Evolutionary conservation across 2,797 vertebrate species (phyloP), one percentile per base, ranked within the genome.

Genomic region (Jordanella pulchra): DNA sequence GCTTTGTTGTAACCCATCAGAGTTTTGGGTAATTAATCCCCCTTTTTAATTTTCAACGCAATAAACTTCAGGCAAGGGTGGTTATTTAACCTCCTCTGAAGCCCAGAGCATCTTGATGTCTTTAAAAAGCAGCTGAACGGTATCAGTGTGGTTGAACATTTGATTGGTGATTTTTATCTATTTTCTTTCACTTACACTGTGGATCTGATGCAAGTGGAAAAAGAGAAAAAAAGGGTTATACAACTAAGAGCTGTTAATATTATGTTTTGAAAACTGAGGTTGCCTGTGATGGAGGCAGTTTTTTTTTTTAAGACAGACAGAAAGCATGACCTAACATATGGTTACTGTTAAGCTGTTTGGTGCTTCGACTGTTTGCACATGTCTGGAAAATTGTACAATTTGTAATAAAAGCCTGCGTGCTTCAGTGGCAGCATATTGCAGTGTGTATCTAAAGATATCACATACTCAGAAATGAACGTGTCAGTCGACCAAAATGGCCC

Each of bases 331-430:
- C 35, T 44, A 25, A 44, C 60, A 63, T 63, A 44, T 63, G 60
- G 39, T 63, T 63, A 63, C 60, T 63, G 39, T 63, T 63, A 63
- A 63, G 60, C 23, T 63, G 60, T 63, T 63, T 63, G 60, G 60
- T 63, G 60, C 60, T 63, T 63, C 60, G 42, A 63, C 60, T 63
- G 60, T 44, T 63, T 63, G 60, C 60, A 63, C 60, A 42, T 63
- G 60, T 63, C 60, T 63, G 60, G 60, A 63, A 63, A 63, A 63
- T 63, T 63, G 60, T 63, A 63, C 60, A n/a, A 63, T 63, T 63
- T 63, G 60, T 44, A 63, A 63, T 63, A 63, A 42, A 63, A 63
- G 39, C 35, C 39, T 44, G 60, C 35, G 39, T 63, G 60, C 5
- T 35, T 15, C 39, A 25, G 60, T 63, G 60, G 60, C 60, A 63